A percentile compares a stretch with the other conserved stretches of the same genome.
phyloP scores from a whole-genome alignment of 2,113 vertebrate species.

The Salvelinus alpinus region DNA sequence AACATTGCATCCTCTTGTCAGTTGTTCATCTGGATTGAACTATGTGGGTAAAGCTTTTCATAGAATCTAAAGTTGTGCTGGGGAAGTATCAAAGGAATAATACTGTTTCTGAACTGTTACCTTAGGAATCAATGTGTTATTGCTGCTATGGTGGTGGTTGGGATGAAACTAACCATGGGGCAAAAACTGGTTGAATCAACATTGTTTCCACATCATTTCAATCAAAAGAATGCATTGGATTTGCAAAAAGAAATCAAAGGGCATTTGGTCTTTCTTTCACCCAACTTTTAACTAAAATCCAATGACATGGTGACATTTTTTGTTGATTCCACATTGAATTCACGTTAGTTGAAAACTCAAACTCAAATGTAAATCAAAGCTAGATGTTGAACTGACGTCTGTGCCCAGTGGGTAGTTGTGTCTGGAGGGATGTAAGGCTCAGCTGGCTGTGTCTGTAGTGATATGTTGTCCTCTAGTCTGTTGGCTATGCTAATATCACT shows the following conservation, averaged over 20 bases:
- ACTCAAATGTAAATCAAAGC: too few species aligned
- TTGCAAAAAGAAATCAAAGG: too few species aligned
- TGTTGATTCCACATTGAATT: too few species aligned
- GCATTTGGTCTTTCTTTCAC: too few species aligned
- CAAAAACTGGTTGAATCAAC: too few species aligned
- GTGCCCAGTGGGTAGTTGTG: background rate
- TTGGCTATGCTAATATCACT: slow-evolving; percentile 45
- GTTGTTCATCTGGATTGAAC: background rate
- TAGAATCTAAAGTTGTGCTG: background rate
- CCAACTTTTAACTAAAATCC: too few species aligned
- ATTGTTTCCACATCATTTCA: too few species aligned
- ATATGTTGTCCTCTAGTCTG: slow-evolving; percentile 41
- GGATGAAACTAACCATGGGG: background rate
- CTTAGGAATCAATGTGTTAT: background rate
- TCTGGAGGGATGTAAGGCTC: background rate
- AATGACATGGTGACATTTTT: too few species aligned
- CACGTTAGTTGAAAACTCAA: too few species aligned
- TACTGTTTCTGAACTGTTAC: background rate
- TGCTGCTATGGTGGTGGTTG: background rate
- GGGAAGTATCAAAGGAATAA: background rate
- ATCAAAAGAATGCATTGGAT: too few species aligned
- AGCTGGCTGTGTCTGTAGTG: slow-evolving; percentile 7
- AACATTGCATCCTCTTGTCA: too few species aligned
- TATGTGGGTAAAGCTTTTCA: background rate
- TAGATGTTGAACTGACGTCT: too few species aligned